Evolutionary conservation across 2,888 invertebrate genomes (phyloP), one percentile per base, ranked within the genome.

Genomic region (Trachelus iudaicus): DNA sequence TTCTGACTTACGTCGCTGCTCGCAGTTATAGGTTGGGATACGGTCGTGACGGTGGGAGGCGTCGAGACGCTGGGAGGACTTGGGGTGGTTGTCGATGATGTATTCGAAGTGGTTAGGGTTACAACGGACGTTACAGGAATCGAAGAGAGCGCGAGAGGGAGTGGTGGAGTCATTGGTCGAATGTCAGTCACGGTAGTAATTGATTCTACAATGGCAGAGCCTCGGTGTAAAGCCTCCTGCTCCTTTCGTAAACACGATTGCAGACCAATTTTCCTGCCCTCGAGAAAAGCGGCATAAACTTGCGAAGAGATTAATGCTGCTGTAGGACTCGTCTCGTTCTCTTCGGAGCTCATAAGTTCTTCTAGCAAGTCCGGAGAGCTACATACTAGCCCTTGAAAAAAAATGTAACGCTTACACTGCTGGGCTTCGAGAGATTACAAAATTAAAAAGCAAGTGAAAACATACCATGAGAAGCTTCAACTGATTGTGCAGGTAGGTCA

Each of bases 1-100:
- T 94, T 95, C 92, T 95, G 94, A 87, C 93, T 93, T 78, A 94
- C 94, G 86, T 94, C 94, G 73, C 93, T 92, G 85, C 93, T 93
- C 31, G 93, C 91, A 69, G 92, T 92, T 77, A 93, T 92, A 84
- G 92, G 90, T 81, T 92, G 90, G 34, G 92, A 90, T 77, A 90
- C 81, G 92, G 92, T 73, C 37, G 85, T 85, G 69, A 85, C 85
- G 11, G 85, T 79, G 34, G 85, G 87, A 37, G 86, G 81, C 3
- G 85, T 86, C 68, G 87, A 85, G 82, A 84, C 86, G 76, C 82
- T 85, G 34, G 84, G 82, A 74, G 88, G 81, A 83, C 81, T 87
- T n/a, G 87, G 83, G 11, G 83, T 85, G 37, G 85, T 84, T 12
- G 86, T 83, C 37, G 85, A 81, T 23, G 84, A 82, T 40, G 82